Conservation (phyloP, 35 echinoderm and acorn worm species). For the Ophiothrix spiculata region DNA sequence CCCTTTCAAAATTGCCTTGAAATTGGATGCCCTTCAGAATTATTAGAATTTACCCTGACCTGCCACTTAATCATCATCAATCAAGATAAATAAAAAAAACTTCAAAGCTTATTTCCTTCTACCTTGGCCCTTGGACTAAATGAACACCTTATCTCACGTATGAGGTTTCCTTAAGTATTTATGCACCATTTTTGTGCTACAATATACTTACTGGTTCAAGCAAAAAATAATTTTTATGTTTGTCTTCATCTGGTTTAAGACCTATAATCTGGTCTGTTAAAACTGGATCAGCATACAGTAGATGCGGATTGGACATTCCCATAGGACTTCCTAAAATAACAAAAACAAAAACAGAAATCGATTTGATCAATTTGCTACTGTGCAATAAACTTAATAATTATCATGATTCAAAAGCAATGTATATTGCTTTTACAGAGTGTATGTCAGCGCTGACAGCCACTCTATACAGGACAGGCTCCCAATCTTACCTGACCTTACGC, state of each 20-base stretch:
- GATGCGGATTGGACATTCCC: slow-evolving; percentile 59
- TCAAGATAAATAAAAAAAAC: neutral
- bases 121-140: neutral
- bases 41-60: neutral
- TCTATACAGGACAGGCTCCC: too few species aligned
- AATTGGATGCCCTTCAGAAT: too few species aligned
- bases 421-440: too few species aligned
- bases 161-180: neutral
- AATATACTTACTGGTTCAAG: slow-evolving; percentile 47
- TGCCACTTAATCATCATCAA: neutral
- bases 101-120: neutral
- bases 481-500: too few species aligned
- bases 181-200: neutral
- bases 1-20: too few species aligned
- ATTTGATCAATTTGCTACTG: too few species aligned
- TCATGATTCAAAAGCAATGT: too few species aligned
- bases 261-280: slow-evolving; percentile 27
- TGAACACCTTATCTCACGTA: neutral
- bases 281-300: slow-evolving; percentile 46
- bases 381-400: too few species aligned
- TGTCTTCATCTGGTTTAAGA: slow-evolving; percentile 30
- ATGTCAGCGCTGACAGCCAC: too few species aligned
- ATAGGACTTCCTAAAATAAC: slow-evolving; percentile 37
- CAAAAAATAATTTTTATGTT: slow-evolving; percentile 47
- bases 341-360: too few species aligned